These are phyloP conservation scores for Pimpla rufipes DNA, from an alignment of 2,888 invertebrate genomes.

Conservation along the genomic window DNA sequence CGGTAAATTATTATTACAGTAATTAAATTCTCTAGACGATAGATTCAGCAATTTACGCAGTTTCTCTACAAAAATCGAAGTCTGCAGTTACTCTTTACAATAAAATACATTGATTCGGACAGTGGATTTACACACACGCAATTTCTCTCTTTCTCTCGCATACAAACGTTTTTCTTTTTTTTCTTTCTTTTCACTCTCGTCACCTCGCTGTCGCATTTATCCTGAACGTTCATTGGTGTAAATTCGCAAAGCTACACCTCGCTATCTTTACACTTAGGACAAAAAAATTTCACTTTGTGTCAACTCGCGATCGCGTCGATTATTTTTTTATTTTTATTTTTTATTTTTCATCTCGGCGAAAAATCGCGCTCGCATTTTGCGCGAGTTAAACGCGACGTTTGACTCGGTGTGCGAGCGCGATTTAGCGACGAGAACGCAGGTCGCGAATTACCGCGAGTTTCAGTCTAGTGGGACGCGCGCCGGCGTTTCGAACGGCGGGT, in stretches of 20 bases:
- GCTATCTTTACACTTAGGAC: slow-evolving; percentile 62
- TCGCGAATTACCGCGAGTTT: slow-evolving; percentile 72
- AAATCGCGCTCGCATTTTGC: slow-evolving; percentile 71
- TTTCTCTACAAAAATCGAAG: slow-evolving; percentile 81
- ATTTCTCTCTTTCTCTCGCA: slow-evolving; percentile 10
- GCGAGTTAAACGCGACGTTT: slow-evolving; percentile 71
- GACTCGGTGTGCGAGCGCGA: slow-evolving; percentile 72
- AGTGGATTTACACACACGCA: slow-evolving; percentile 74
- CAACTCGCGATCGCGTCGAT: slow-evolving; percentile 70
- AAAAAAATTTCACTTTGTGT: slow-evolving; percentile 75
- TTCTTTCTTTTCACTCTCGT: background rate
- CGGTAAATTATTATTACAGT: slow-evolving; percentile 70
- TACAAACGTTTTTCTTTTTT: slow-evolving; percentile 20
- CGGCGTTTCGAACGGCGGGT: slow-evolving; percentile 54
- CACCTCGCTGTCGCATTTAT: slow-evolving; percentile 38
- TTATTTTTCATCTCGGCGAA: slow-evolving; percentile 34
- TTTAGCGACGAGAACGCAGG: slow-evolving; percentile 63
- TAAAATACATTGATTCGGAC: slow-evolving; percentile 82
- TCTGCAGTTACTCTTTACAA: slow-evolving; percentile 78
- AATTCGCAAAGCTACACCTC: slow-evolving; percentile 57
- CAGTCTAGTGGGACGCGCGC: slow-evolving; percentile 77
- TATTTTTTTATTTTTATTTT: slow-evolving; percentile 45
- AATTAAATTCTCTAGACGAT: slow-evolving; percentile 72
- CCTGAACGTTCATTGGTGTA: slow-evolving; percentile 68
- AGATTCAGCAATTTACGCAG: slow-evolving; percentile 69